Base-by-base conservation (phyloP, 2,888 invertebrate species). In the Epistrophella euchroma region DNA sequence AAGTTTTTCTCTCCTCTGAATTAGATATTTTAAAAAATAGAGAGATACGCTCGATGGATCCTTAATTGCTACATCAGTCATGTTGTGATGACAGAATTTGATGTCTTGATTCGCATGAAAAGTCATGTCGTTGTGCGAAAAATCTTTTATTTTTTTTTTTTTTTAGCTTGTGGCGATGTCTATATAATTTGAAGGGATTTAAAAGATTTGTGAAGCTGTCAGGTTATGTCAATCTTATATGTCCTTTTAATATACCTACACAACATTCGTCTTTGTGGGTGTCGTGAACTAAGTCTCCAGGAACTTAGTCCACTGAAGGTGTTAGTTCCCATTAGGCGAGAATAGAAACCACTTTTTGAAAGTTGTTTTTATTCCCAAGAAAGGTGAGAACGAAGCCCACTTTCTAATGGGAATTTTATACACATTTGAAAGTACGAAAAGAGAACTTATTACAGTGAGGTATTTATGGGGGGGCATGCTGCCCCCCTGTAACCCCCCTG, bases 61-160 rank as follows among this genome's bases (percentile, higher is more conserved):
- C 56, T 56, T 76, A 81, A 76, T 81, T 81, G 76, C 37, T 72
- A 66, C 64, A 66, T 72, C 56, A 37, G 56, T 79, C 62, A 47
- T 71, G 37, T 64, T 43, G 37, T 66, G 72, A 72, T 56, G 72
- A 40, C 68, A 56, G 55, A 56, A 64, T 75, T 71, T 71, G 47
- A 76, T 56, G 76, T 37, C 47, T 19, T 17, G 28, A 45, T 62
- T 37, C 60, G 28, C 72, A 19, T 64, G 56, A 72, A 64, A 66
- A 64, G 74, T 62, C 40, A 7, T 70, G 47, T 22, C 35, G 40
- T 25, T 68, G 22, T 68, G 25, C 10, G 25, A 22, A 28, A 40
- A 75, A 64, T 64, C 4, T 22, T 45, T 25, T 45, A 11, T 62
- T 2, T 47, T 25, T 68, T 35, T 35, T 37, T 22, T 13, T 9